Evolutionary conservation across 2,113 vertebrate genomes (phyloP), one percentile per base, ranked within the genome.

Genomic region (Triplophysa rosa): DNA sequence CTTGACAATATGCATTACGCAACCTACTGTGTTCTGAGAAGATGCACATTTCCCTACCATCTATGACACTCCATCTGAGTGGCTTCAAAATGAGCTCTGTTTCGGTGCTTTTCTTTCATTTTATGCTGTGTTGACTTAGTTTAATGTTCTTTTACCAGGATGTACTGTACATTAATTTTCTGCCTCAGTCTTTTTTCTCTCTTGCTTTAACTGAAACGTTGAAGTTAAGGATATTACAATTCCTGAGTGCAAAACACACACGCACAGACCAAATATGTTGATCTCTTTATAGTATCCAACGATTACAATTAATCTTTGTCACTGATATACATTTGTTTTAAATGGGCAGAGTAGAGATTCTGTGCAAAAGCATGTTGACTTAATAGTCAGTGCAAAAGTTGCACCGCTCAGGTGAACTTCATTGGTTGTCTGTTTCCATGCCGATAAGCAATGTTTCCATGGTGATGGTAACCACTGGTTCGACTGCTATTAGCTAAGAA

Each of bases 401-500:
- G 8, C 21, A 42, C 13, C 40, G 56, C 29, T 40, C 1, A 11
- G 78, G 67, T 42, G n/a, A 68, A 77, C 26, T 16, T 71, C 40
- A 62, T 80, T 75, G 29, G 59, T 21, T 42, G 16, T 26, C 70
- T 45, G 82, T 80, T 83, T 83, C 82, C 67, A 83, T 80, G 78
- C 66, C 40, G 33, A 77, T 83, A 61, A 80, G 67, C 58, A 52
- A 67, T 63, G 82, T 83, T 80, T 67, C 78, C 82, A 77, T 83
- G 40, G 82, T 26, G 62, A 83, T 56, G 12, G 26, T 29, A 76
- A 73, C 47, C 54, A 9, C 65, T 75, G 59, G 64, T 56, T 59
- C 68, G 71, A 83, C 37, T 40, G 37, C 52, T 69, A 59, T 61
- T 26, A 45, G 63, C 63, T 78, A 56, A 68, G 54, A 61, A 21